Evolutionary conservation across 2,113 vertebrate species (phyloP).

Genomic region (Burhinus oedicnemus): DNA sequence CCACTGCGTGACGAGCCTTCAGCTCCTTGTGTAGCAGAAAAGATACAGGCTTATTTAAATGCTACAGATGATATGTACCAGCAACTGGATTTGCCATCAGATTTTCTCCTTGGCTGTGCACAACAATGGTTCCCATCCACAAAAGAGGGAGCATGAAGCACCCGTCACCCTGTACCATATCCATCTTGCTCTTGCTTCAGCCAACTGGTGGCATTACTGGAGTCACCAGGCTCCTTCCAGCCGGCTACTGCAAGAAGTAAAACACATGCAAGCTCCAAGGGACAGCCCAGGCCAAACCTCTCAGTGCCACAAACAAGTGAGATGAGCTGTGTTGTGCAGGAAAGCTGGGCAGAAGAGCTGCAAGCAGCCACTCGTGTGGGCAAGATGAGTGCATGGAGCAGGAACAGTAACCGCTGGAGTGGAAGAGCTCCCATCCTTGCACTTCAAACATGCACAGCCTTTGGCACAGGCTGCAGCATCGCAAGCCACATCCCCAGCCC

Average conservation of each 20-base stretch:
- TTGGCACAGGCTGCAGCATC: not conserved
- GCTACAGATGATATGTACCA: fast-evolving
- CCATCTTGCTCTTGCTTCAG: fast-evolving
- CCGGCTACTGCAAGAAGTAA: not conserved
- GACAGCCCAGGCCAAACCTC: not conserved
- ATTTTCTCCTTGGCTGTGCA: not conserved
- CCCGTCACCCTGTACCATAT: fast-evolving
- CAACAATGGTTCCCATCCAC: not conserved
- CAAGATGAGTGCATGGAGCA: not conserved
- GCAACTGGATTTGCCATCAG: not conserved
- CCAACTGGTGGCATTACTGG: not conserved
- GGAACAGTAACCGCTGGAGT: not conserved
- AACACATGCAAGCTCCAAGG: not conserved
- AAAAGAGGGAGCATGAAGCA: not conserved
- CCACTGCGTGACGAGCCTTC: not conserved
- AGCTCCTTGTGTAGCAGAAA: not conserved
- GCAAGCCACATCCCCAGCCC: fast-evolving
- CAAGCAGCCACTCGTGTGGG: not conserved
- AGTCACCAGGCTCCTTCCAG: not conserved
- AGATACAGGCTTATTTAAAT: not conserved
- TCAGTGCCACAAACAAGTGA: not conserved
- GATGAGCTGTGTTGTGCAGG: not conserved
- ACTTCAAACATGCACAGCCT: not conserved
- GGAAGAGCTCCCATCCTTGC: not conserved
- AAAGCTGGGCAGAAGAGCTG: not conserved